phyloP scores from a whole-genome alignment of 2,888 invertebrate genomes.

The Watsonalla cultraria region DNA sequence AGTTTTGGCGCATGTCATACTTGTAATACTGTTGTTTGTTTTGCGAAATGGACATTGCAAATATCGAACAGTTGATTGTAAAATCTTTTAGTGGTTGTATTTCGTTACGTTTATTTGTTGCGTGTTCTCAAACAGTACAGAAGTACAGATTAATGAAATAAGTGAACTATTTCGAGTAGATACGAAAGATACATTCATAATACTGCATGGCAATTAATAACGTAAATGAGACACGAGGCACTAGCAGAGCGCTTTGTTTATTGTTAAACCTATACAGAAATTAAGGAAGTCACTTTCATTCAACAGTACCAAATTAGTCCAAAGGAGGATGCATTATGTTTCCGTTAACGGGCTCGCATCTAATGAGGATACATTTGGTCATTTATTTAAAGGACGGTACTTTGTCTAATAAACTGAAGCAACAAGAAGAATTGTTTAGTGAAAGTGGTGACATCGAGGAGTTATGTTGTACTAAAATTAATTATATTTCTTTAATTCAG shows the following conservation, averaged over 20 bases:
- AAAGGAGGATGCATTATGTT: constrained; percentile 53
- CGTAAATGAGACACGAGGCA: too few relatives aligned
- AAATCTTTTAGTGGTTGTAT: too few relatives aligned
- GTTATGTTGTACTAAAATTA: too few relatives aligned
- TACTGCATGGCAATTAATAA: too few relatives aligned
- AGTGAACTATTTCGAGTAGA: too few relatives aligned
- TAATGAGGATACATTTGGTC: constrained; percentile 23
- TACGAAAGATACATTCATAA: too few relatives aligned
- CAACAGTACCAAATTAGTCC: constrained; percentile 54
- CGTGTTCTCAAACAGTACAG: too few relatives aligned
- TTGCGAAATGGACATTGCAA: constrained; percentile 23
- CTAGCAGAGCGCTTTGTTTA: constrained; percentile 3
- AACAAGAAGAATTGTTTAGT: too few relatives aligned
- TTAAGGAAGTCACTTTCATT: constrained; percentile 53
- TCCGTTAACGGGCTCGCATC: constrained; percentile 40
- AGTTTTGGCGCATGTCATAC: constrained; percentile 33
- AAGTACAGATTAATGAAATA: too few relatives aligned
- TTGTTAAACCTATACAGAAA: constrained; percentile 21
- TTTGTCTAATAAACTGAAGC: not conserved
- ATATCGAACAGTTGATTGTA: not conserved
- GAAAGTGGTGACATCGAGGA: too few relatives aligned
- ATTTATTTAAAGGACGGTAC: not conserved
- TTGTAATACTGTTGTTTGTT: constrained; percentile 27
- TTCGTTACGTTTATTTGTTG: too few relatives aligned
- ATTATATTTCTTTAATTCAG: not conserved